A percentile compares a stretch with the other conserved stretches of the same genome.
These are phyloP conservation scores for Epizoanthus illoricatus DNA, from an alignment of 92 coral and sea anemone genomes.

Conservation along the genomic window DNA sequence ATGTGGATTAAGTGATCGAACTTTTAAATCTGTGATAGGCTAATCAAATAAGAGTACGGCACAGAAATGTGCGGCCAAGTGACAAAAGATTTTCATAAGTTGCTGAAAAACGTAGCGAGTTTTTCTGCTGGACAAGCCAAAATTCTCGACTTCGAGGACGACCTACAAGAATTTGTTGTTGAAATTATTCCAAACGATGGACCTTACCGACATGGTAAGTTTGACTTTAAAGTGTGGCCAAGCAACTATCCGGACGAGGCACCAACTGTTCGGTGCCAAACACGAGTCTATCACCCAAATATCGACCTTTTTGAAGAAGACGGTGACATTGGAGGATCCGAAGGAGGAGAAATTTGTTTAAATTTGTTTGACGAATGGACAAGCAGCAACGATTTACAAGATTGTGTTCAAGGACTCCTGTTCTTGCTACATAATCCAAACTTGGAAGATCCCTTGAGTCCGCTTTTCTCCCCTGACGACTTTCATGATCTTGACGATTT, in stretches of 20 bases:
- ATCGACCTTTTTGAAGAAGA: conserved; percentile 51
- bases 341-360: conserved; percentile 65
- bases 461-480: conserved; percentile 57
- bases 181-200: conserved; percentile 87
- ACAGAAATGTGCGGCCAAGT: conserved; percentile 58
- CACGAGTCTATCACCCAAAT: conserved; percentile 86
- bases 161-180: conserved; percentile 60
- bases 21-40: neutral
- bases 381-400: conserved; percentile 73
- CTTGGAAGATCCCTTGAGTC: conserved; percentile 78
- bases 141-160: conserved; percentile 66
- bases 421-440: conserved; percentile 84
- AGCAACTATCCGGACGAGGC: conserved; percentile 62
- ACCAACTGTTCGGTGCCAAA: conserved; percentile 66
- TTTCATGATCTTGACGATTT: conserved; percentile 43
- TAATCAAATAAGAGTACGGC: neutral
- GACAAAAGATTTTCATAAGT: conserved; percentile 79
- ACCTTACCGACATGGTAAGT: conserved; percentile 72
- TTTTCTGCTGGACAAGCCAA: conserved; percentile 84
- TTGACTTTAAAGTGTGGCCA: conserved; percentile 56
- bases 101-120: conserved; percentile 72
- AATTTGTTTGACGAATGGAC: conserved; percentile 92
- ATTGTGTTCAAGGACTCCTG: conserved; percentile 88
- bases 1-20: neutral
- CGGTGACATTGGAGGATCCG: conserved; percentile 8